These are phyloP conservation scores for Beris chalybata DNA, from an alignment of 2,888 invertebrate genomes.

Conservation along the genomic window DNA sequence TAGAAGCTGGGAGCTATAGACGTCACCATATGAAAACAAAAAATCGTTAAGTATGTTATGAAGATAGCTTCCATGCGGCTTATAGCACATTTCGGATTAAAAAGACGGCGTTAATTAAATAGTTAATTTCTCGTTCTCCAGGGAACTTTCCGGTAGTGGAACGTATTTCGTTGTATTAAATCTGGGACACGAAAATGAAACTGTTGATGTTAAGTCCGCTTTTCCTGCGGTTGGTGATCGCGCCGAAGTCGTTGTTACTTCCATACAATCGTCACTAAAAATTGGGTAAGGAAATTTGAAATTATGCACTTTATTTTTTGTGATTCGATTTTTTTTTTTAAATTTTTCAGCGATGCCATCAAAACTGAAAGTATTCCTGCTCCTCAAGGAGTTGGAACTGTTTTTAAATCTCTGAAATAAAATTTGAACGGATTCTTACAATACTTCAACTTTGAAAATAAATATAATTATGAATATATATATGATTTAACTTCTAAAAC, in stretches of 20 bases:
- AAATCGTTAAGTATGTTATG: too few relatives aligned
- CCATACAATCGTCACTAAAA: conserved; percentile 5
- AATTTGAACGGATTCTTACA: too few relatives aligned
- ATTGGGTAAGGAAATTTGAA: conserved; percentile 8
- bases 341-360: not conserved
- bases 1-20: too few relatives aligned
- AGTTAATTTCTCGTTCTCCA: not conserved
- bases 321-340: not conserved
- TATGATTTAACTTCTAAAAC: too few relatives aligned
- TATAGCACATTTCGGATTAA: too few relatives aligned
- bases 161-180: conserved; percentile 24
- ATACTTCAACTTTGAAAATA: too few relatives aligned
- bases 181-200: conserved; percentile 1
- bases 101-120: too few relatives aligned
- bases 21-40: too few relatives aligned
- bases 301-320: not conserved
- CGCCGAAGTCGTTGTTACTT: conserved; percentile 18
- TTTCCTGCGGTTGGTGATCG: conserved; percentile 4
- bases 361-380: not conserved
- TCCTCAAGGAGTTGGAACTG: conserved; percentile 11
- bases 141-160: conserved; percentile 13
- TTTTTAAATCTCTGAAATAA: conserved; percentile 13
- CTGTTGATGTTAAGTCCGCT: conserved; percentile 15
- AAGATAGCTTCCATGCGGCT: too few relatives aligned
- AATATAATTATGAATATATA: too few relatives aligned